Conservation (phyloP, 2,888 invertebrate genomes). For the Phorcus lineatus region DNA sequence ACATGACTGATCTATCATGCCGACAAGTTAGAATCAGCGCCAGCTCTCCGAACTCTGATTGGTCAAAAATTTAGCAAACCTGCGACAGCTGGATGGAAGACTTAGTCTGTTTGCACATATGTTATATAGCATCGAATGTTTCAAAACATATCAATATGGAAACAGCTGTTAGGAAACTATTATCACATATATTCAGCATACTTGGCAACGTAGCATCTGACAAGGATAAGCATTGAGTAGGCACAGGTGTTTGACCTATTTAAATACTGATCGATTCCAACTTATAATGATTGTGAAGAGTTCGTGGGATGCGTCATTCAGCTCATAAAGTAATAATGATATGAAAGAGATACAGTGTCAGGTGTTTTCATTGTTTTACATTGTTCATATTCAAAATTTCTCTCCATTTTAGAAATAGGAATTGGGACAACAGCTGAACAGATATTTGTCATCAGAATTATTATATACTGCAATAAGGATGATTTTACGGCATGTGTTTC, state of each 20-base stretch:
- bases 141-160: slow-evolving; percentile 1
- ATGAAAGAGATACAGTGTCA: too few species aligned
- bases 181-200: neutral
- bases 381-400: too few species aligned
- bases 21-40: neutral
- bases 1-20: neutral
- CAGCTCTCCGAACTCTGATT: neutral
- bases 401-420: too few species aligned
- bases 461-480: too few species aligned
- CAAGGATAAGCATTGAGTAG: neutral
- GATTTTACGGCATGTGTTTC: too few species aligned
- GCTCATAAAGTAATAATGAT: neutral
- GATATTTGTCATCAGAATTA: too few species aligned
- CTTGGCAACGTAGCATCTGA: neutral
- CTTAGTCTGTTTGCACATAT: neutral
- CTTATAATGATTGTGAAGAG: neutral
- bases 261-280: neutral
- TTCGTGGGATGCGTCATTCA: neutral
- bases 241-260: slow-evolving; percentile 5
- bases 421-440: too few species aligned
- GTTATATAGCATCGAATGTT: slow-evolving; percentile 1
- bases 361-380: too few species aligned
- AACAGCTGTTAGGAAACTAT: slow-evolving; percentile 5
- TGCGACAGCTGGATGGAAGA: neutral
- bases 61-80: neutral